These are phyloP conservation scores for Onchidella celtica DNA, from an alignment of 2,888 invertebrate species.

Conservation along the genomic window DNA sequence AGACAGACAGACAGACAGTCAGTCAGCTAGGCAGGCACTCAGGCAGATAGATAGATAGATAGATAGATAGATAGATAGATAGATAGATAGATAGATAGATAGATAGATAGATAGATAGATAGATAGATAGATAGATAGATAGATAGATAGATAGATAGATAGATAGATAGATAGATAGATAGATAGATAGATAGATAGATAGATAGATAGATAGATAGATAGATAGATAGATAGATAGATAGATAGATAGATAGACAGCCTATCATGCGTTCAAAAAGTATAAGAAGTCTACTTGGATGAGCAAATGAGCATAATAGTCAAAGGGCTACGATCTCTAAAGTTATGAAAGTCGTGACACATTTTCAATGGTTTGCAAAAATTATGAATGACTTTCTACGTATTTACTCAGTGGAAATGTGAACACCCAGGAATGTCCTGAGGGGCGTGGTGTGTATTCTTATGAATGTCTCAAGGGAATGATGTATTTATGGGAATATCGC, in stretches of 20 bases:
- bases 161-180: not conserved
- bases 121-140: not conserved
- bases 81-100: slow-evolving; percentile 1
- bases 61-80: slow-evolving; percentile 9
- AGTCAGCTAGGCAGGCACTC: not conserved
- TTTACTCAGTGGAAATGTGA: too few relatives aligned
- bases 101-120: not conserved
- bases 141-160: slow-evolving; percentile 1
- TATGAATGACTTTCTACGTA: too few relatives aligned
- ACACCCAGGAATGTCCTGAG: too few relatives aligned
- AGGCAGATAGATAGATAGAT: slow-evolving; percentile 24
- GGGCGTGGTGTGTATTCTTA: too few relatives aligned
- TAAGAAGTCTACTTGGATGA: not conserved
- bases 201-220: not conserved
- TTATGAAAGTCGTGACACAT: too few relatives aligned
- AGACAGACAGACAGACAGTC: slow-evolving; percentile 2
- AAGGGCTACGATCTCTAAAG: too few relatives aligned
- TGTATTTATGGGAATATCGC: too few relatives aligned
- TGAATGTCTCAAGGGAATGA: too few relatives aligned
- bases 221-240: not conserved
- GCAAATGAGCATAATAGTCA: too few relatives aligned
- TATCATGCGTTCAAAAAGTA: not conserved
- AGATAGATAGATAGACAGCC: not conserved
- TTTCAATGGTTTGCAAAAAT: too few relatives aligned
- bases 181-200: not conserved